Evolutionary conservation across 2,888 invertebrate genomes (phyloP).

Genomic region (Caenorhabditis macrosperma): DNA sequence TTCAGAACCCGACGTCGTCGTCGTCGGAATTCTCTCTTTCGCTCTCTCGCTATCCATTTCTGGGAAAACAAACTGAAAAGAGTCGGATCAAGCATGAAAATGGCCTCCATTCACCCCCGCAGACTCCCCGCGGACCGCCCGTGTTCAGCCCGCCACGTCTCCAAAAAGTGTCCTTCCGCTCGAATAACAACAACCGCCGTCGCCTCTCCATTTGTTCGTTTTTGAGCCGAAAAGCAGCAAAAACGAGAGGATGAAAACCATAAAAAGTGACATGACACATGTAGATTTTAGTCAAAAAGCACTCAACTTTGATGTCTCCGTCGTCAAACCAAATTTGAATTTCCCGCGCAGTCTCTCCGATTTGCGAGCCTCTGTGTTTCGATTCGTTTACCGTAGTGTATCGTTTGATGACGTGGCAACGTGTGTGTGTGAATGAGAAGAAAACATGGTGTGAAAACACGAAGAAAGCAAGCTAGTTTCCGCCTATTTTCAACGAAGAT

Average conservation of each 20-base stretch:
- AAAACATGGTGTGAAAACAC: not conserved
- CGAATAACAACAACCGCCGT: constrained; percentile 6
- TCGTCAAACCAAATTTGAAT: constrained; percentile 10
- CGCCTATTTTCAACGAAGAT: constrained; percentile 7
- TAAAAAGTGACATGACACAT: not conserved
- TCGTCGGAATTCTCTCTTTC: not conserved
- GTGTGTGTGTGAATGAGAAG: not conserved
- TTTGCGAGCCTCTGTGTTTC: not conserved
- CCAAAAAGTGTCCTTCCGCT: not conserved
- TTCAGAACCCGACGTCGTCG: no score
- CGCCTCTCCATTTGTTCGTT: not conserved
- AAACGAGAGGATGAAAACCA: not conserved
- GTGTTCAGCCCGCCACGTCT: no score
- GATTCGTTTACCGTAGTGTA: not conserved
- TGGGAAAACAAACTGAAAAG: constrained; percentile 19
- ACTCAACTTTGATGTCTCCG: constrained; percentile 18
- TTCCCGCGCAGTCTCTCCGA: not conserved
- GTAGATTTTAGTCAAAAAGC: not conserved
- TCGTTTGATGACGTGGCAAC: constrained; percentile 4
- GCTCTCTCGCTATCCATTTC: not conserved
- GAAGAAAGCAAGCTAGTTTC: constrained; percentile 1
- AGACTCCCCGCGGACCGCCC: not conserved
- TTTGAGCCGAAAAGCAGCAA: not conserved
- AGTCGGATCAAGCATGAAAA: constrained; percentile 15
- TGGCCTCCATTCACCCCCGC: not conserved